Conservation (phyloP, 2,113 vertebrate genomes). For the Limnothrissa miodon region DNA sequence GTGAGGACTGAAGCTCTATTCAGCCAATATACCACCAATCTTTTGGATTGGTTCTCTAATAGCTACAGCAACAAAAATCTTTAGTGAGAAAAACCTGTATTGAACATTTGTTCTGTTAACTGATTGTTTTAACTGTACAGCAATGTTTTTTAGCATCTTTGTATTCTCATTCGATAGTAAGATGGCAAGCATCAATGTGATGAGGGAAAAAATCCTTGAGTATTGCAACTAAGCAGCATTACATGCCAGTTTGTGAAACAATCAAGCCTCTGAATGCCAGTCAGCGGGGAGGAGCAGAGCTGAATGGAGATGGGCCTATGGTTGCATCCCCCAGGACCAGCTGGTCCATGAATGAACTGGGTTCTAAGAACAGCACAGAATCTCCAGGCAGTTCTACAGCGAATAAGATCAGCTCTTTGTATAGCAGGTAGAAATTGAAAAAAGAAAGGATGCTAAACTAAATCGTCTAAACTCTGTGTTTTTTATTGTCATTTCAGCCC, state of each 20-base stretch:
- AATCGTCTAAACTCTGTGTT: too few species aligned
- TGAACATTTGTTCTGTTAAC: too few species aligned
- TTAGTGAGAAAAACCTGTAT: too few species aligned
- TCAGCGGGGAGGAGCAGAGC: not conserved
- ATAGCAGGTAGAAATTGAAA: not conserved
- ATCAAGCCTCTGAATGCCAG: not conserved
- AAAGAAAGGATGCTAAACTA: not conserved
- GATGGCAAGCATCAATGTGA: too few species aligned
- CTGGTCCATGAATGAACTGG: not conserved
- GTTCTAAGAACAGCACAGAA: not conserved
- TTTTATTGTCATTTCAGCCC: too few species aligned
- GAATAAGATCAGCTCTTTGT: slow-evolving; percentile 1
- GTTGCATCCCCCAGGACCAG: not conserved
- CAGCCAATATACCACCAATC: not conserved
- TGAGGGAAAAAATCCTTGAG: too few species aligned
- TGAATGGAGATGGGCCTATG: not conserved
- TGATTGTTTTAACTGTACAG: too few species aligned
- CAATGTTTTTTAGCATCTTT: too few species aligned
- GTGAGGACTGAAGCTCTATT: not conserved
- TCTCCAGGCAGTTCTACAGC: not conserved
- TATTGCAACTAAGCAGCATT: not conserved
- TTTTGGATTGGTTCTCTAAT: too few species aligned
- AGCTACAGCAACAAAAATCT: not conserved
- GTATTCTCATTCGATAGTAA: too few species aligned
- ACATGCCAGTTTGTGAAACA: not conserved